Conservation (phyloP, 1,140 invertebrate species). For the Stenopsyche tienmushanensis region DNA sequence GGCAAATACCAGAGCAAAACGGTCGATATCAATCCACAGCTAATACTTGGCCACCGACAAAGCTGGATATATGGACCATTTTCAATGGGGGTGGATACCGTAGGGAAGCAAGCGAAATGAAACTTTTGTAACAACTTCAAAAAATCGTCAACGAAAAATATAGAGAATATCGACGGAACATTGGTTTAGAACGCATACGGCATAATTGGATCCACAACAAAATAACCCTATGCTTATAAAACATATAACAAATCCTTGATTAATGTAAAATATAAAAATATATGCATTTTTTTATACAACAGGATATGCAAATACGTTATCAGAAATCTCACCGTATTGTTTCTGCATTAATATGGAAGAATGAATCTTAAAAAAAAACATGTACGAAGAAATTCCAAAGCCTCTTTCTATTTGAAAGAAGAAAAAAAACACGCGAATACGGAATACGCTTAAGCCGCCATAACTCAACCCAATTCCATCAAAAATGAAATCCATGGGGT, state of each 20-base stretch:
- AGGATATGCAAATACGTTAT: background rate
- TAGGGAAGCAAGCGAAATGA: too few species aligned
- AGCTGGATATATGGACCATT: too few species aligned
- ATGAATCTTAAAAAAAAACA: too few species aligned
- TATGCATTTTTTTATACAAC: background rate
- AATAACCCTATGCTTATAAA: too few species aligned
- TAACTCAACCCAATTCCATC: constrained; percentile 33
- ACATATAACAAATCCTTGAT: too few species aligned
- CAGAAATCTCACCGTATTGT: background rate
- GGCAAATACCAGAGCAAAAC: background rate
- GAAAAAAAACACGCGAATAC: constrained; percentile 15
- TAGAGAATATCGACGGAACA: background rate
- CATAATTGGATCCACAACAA: too few species aligned
- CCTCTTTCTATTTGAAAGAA: background rate
- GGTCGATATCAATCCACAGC: background rate
- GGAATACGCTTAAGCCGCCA: constrained; percentile 22
- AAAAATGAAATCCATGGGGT: constrained; percentile 29
- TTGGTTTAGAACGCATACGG: background rate
- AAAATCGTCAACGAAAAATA: too few species aligned
- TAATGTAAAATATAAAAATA: too few species aligned
- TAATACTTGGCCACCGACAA: too few species aligned
- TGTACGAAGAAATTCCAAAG: constrained; percentile 15
- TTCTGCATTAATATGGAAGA: background rate
- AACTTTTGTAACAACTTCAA: too few species aligned
- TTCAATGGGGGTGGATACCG: too few species aligned